phyloP scores from a whole-genome alignment of 1,140 invertebrate species.

The Dreissena polymorpha region DNA sequence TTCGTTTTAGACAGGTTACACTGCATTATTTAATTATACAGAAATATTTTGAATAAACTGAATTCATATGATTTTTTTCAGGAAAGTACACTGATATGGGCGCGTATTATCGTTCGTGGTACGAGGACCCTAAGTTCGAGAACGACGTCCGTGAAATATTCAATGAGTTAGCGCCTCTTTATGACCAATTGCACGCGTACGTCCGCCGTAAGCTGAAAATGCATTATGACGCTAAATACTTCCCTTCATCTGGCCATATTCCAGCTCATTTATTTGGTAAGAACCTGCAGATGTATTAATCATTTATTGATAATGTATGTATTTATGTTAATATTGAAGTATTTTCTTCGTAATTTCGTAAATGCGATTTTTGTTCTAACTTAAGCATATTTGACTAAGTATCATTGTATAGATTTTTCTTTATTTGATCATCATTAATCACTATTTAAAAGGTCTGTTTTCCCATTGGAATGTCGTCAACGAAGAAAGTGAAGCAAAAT shows the following conservation, averaged over 20 bases:
- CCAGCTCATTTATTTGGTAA: constrained; percentile 83
- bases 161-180: constrained; percentile 91
- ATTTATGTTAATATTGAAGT: background rate
- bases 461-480: too few relatives aligned
- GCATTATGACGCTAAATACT: constrained; percentile 76
- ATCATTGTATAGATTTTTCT: background rate
- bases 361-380: background rate
- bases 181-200: constrained; percentile 94
- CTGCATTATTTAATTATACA: too few relatives aligned
- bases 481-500: too few relatives aligned
- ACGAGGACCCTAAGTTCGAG: constrained; percentile 73
- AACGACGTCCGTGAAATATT: constrained; percentile 89
- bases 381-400: background rate
- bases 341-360: background rate
- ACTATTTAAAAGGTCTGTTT: too few relatives aligned
- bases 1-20: too few relatives aligned
- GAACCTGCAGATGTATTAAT: background rate
- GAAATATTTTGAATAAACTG: too few relatives aligned
- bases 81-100: constrained; percentile 84
- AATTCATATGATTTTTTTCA: background rate
- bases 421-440: too few relatives aligned
- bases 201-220: constrained; percentile 90
- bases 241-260: constrained; percentile 74
- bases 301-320: background rate
- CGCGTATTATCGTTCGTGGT: constrained; percentile 81